Percentiles rank a stretch among this genome's conserved stretches.
These are phyloP conservation scores for Clarias fuscus DNA, from an alignment of 2,797 vertebrate species.

Conservation along the genomic window DNA sequence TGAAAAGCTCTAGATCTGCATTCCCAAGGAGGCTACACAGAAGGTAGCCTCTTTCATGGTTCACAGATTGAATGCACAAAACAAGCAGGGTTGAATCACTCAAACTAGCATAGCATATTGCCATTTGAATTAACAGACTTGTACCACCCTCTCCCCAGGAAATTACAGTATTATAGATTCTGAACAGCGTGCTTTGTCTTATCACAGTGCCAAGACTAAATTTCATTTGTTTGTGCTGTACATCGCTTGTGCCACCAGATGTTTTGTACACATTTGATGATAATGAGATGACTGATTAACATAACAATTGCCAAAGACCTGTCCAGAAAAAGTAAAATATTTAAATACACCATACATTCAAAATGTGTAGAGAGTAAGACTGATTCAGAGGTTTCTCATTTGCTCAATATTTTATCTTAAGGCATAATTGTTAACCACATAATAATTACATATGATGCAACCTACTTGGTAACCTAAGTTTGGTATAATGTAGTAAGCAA, in stretches of 20 bases:
- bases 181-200: slow-evolving; percentile 46
- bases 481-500: slow-evolving; percentile 2
- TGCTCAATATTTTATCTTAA: slow-evolving; percentile 2
- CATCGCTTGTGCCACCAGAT: slow-evolving; percentile 51
- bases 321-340: slow-evolving; percentile 54
- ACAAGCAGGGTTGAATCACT: slow-evolving; percentile 58
- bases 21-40: slow-evolving; percentile 24
- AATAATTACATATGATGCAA: neutral
- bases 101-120: slow-evolving; percentile 50
- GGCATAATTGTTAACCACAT: neutral
- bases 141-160: slow-evolving; percentile 16
- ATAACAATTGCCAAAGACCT: slow-evolving; percentile 81
- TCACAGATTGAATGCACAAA: slow-evolving; percentile 54
- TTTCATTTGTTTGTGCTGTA: slow-evolving; percentile 52
- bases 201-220: slow-evolving; percentile 43
- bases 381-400: slow-evolving; percentile 8
- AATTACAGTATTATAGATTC: slow-evolving; percentile 49
- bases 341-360: slow-evolving; percentile 42
- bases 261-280: slow-evolving; percentile 57
- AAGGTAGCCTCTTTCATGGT: slow-evolving; percentile 1
- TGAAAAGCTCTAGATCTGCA: slow-evolving; percentile 34
- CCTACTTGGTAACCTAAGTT: neutral
- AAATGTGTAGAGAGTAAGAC: slow-evolving; percentile 43
- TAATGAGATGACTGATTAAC: slow-evolving; percentile 62
- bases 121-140: slow-evolving; percentile 42